Conservation (phyloP, 2,797 vertebrate species). For the Fistularia commersonii region DNA sequence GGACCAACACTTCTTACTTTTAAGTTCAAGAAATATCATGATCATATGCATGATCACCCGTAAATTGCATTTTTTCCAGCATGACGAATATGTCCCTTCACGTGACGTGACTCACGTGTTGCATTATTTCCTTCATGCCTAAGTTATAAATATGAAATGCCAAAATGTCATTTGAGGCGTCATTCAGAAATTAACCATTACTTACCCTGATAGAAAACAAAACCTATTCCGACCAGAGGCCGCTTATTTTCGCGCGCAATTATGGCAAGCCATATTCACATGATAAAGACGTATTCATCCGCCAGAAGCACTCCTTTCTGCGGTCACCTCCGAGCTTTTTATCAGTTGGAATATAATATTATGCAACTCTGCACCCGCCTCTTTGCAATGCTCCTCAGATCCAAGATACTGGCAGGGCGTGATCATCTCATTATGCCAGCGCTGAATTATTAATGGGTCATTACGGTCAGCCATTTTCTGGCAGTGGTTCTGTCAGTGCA, state of each 20-base stretch:
- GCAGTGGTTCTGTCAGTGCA: constrained; percentile 41
- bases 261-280: constrained; percentile 57
- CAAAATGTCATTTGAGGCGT: too few relatives aligned
- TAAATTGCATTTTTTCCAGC: constrained; percentile 44
- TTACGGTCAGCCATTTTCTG: constrained; percentile 48
- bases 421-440: constrained; percentile 59
- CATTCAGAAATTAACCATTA: constrained; percentile 52
- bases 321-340: constrained; percentile 35
- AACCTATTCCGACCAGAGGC: constrained; percentile 54
- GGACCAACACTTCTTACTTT: too few relatives aligned
- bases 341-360: constrained; percentile 36
- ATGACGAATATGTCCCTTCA: constrained; percentile 63
- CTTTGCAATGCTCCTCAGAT: constrained; percentile 28
- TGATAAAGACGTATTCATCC: constrained; percentile 57
- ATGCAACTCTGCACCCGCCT: constrained; percentile 9
- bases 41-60: constrained; percentile 62
- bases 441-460: constrained; percentile 67
- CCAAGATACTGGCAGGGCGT: constrained; percentile 39
- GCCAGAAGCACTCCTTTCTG: constrained; percentile 36
- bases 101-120: constrained; percentile 44
- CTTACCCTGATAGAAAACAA: constrained; percentile 58
- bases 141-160: too few relatives aligned
- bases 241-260: background rate
- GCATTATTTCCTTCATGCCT: constrained; percentile 45
- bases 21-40: constrained; percentile 57